Evolutionary conservation across 2,113 vertebrate species (phyloP).

Genomic region (Tupaia tana): DNA sequence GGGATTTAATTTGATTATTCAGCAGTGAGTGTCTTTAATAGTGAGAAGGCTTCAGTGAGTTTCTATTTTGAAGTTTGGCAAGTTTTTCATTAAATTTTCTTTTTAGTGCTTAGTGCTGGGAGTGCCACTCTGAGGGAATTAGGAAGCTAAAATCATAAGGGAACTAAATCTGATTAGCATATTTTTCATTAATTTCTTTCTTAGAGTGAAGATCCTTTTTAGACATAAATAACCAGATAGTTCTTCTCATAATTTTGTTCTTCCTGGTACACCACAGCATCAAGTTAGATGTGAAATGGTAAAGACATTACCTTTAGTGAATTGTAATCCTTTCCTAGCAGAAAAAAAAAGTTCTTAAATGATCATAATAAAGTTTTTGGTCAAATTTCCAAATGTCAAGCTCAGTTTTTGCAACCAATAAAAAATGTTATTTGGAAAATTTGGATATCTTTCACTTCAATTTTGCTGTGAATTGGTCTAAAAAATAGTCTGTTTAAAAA

Average conservation of each 20-base stretch:
- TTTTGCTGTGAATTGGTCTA: not conserved
- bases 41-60: not conserved
- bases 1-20: not conserved
- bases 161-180: constrained; percentile 6
- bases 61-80: not conserved
- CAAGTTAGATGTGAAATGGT: constrained; percentile 18
- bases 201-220: not conserved
- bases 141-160: constrained; percentile 8
- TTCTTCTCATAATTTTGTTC: not conserved
- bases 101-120: not conserved
- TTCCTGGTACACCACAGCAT: not conserved
- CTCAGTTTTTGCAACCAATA: constrained; percentile 22
- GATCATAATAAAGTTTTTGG: not conserved
- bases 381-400: constrained; percentile 39
- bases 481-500: not conserved
- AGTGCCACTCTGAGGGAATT: not conserved
- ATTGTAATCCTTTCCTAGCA: not conserved
- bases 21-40: not conserved
- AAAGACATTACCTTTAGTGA: constrained; percentile 15
- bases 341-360: not conserved
- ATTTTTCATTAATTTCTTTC: not conserved
- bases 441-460: not conserved
- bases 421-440: not conserved
- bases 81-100: constrained; percentile 41
- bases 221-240: not conserved